Conservation (phyloP, 37 sponge, comb jelly and placozoan species). For the Bolinopsis microptera region DNA sequence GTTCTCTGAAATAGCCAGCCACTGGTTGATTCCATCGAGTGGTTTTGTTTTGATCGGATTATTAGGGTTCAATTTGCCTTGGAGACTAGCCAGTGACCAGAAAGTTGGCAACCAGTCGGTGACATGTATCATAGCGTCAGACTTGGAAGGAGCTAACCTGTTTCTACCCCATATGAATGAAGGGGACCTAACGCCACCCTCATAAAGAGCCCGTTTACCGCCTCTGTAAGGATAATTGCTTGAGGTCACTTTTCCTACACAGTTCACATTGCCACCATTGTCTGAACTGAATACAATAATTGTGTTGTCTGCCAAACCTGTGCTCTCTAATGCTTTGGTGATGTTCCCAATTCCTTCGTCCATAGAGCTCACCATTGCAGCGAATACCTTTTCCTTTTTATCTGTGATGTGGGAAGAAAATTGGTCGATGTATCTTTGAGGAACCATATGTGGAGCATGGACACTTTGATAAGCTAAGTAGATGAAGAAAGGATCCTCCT, state of each 20-base stretch:
- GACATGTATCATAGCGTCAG: constrained; percentile 52
- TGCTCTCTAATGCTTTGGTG: not conserved
- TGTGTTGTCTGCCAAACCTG: constrained; percentile 47
- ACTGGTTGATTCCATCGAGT: constrained; percentile 21
- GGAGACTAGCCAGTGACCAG: constrained; percentile 54
- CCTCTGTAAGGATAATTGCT: constrained; percentile 42
- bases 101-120: constrained; percentile 65
- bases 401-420: constrained; percentile 19
- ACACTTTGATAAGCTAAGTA: constrained; percentile 51
- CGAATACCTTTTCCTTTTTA: not conserved
- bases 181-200: constrained; percentile 52
- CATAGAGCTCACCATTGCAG: constrained; percentile 62
- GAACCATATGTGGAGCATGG: constrained; percentile 36
- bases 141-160: not conserved
- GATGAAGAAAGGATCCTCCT: constrained; percentile 43
- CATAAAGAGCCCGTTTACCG: constrained; percentile 38
- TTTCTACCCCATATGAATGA: constrained; percentile 9
- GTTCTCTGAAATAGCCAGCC: constrained; percentile 39
- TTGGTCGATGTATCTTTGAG: constrained; percentile 33
- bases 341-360: constrained; percentile 66
- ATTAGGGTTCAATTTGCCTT: not conserved
- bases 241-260: constrained; percentile 36
- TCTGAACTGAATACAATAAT: constrained; percentile 63
- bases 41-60: constrained; percentile 44
- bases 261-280: constrained; percentile 64